phyloP scores from a whole-genome alignment of 1,140 invertebrate species.

The Ceratosolen fusciceps region DNA sequence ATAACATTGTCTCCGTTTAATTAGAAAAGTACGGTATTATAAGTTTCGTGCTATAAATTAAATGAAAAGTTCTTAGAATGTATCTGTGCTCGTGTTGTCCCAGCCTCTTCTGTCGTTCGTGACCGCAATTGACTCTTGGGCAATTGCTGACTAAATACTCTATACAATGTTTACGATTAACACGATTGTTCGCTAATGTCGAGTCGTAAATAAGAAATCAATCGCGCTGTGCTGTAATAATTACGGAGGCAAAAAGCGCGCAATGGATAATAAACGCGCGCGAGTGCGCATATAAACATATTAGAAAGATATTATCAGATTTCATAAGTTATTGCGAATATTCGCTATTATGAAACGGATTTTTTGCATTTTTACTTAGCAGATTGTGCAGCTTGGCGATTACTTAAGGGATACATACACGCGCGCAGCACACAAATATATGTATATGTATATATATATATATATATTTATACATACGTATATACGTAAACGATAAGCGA shows the following conservation, averaged over 20 bases:
- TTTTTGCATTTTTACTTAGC: background rate
- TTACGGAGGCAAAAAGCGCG: background rate
- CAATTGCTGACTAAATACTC: background rate
- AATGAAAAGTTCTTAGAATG: background rate
- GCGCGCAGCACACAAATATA: too few relatives aligned
- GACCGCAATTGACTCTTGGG: background rate
- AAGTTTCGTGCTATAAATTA: background rate
- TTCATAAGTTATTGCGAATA: slow-evolving; percentile 1
- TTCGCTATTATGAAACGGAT: background rate
- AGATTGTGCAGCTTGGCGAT: background rate
- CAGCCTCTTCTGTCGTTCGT: background rate
- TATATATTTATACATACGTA: too few relatives aligned
- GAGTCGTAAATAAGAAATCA: slow-evolving; percentile 26
- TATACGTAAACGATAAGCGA: too few relatives aligned
- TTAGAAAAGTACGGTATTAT: background rate
- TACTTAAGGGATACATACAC: background rate
- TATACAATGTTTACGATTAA: slow-evolving; percentile 30
- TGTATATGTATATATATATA: too few relatives aligned
- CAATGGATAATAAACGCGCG: background rate
- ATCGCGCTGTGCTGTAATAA: slow-evolving; percentile 11
- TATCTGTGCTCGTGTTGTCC: background rate
- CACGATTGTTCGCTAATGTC: slow-evolving; percentile 25
- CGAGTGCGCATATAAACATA: background rate
- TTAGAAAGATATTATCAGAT: background rate
- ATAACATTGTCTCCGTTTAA: too few relatives aligned